phyloP scores from a whole-genome alignment of 2,888 invertebrate genomes.

The Lapara coniferarum region DNA sequence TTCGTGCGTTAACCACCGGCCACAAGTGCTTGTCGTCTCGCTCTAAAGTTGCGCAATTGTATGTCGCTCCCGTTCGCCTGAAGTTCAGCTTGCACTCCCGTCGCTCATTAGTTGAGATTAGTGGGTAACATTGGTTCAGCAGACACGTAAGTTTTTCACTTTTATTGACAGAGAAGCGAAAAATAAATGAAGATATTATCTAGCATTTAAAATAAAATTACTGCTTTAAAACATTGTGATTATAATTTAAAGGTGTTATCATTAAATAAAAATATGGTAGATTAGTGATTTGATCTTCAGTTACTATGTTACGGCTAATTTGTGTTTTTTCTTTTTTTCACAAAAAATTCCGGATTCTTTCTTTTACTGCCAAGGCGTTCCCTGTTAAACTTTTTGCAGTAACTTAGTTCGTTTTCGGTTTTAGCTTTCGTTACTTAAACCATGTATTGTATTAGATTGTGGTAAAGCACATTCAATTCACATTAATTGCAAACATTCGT shows the following conservation, averaged over 20 bases:
- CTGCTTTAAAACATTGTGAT: background rate
- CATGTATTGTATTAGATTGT: no score
- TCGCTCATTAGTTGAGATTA: slow-evolving; percentile 66
- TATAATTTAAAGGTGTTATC: background rate
- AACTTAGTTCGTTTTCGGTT: no score
- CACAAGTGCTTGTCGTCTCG: slow-evolving; percentile 56
- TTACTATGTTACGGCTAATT: no score
- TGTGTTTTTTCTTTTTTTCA: no score
- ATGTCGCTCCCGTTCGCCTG: slow-evolving; percentile 55
- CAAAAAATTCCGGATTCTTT: no score
- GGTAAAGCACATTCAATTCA: no score
- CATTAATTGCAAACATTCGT: no score
- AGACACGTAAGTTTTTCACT: slow-evolving; percentile 66
- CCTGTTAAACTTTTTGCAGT: no score
- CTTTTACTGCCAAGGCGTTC: no score
- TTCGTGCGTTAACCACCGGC: slow-evolving; percentile 47
- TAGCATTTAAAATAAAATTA: background rate
- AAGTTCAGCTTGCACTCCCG: slow-evolving; percentile 57
- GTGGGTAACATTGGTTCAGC: slow-evolving; percentile 61
- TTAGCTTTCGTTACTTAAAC: no score
- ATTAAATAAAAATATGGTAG: background rate
- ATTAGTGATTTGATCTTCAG: no score
- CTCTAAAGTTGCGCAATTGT: slow-evolving; percentile 69
- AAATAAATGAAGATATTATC: background rate
- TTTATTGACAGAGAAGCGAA: slow-evolving; percentile 24